Evolutionary conservation across 2,888 invertebrate genomes (phyloP).

Genomic region (Sericinus montela): DNA sequence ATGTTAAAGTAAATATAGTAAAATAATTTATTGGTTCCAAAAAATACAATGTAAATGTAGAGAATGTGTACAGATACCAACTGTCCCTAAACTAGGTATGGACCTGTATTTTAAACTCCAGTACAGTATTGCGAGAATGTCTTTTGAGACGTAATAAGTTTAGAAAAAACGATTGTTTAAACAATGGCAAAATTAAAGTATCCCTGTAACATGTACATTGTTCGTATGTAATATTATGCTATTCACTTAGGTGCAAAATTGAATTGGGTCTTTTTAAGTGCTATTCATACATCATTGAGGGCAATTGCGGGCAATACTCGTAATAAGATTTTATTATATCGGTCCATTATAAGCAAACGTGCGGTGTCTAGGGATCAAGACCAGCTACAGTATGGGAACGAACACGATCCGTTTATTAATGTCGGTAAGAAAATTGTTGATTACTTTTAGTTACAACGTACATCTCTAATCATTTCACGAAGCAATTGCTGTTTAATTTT

Average conservation of each 20-base stretch:
- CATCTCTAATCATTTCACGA: slow-evolving; percentile 11
- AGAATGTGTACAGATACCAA: too few relatives aligned
- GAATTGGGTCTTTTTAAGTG: slow-evolving; percentile 50
- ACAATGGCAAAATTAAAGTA: too few relatives aligned
- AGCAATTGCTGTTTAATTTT: slow-evolving; percentile 9
- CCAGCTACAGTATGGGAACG: slow-evolving; percentile 54
- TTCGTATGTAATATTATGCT: slow-evolving; percentile 11
- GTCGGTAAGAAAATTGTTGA: slow-evolving; percentile 22
- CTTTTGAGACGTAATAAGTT: too few relatives aligned
- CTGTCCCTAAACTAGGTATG: too few relatives aligned
- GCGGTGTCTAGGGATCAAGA: slow-evolving; percentile 59
- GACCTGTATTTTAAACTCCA: too few relatives aligned
- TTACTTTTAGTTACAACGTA: slow-evolving; percentile 14
- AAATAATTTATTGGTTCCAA: too few relatives aligned
- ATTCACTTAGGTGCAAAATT: slow-evolving; percentile 40
- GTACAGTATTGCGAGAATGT: too few relatives aligned
- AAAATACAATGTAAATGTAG: too few relatives aligned
- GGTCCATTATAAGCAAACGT: slow-evolving; percentile 64
- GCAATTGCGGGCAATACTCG: slow-evolving; percentile 53
- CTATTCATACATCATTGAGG: slow-evolving; percentile 56
- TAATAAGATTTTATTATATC: slow-evolving; percentile 72
- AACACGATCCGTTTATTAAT: slow-evolving; percentile 33
- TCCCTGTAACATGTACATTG: neutral
- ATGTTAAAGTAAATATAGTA: too few relatives aligned
- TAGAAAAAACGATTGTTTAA: too few relatives aligned